Evolutionary conservation across 2,888 invertebrate genomes (phyloP).

Genomic region (Hyalella azteca): DNA sequence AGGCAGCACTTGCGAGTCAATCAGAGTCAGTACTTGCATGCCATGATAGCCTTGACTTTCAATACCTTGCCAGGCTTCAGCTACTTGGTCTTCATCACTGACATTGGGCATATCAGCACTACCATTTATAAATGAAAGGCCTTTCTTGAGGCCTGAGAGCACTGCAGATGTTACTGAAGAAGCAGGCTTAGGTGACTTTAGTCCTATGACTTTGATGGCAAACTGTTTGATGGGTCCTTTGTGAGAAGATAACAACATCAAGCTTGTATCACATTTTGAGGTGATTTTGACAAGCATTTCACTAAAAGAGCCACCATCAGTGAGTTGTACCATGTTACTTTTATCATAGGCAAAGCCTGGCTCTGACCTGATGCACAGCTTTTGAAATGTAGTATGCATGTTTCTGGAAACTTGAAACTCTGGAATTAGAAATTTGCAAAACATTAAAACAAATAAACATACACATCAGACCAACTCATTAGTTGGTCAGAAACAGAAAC

Average conservation of each 20-base stretch:
- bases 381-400: slow-evolving; percentile 37
- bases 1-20: slow-evolving; percentile 26
- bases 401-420: neutral
- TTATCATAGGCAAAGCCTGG: slow-evolving; percentile 38
- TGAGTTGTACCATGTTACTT: slow-evolving; percentile 14
- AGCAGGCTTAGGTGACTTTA: neutral
- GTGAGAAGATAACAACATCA: slow-evolving; percentile 32
- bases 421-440: neutral
- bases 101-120: neutral
- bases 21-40: slow-evolving; percentile 26
- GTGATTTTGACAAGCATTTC: slow-evolving; percentile 39
- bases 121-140: slow-evolving; percentile 32
- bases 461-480: neutral
- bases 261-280: slow-evolving; percentile 36
- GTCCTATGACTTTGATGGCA: slow-evolving; percentile 38
- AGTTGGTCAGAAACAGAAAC: too few relatives aligned
- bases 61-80: slow-evolving; percentile 34
- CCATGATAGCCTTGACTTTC: slow-evolving; percentile 40
- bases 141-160: slow-evolving; percentile 25
- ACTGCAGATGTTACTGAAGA: neutral
- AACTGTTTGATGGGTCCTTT: slow-evolving; percentile 33
- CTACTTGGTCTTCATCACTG: neutral
- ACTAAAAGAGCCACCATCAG: slow-evolving; percentile 3
- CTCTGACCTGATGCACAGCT: slow-evolving; percentile 28
- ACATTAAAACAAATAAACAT: neutral